Evolutionary conservation across 2,797 vertebrate species (phyloP).

Genomic region (Emydoidea blandingii): DNA sequence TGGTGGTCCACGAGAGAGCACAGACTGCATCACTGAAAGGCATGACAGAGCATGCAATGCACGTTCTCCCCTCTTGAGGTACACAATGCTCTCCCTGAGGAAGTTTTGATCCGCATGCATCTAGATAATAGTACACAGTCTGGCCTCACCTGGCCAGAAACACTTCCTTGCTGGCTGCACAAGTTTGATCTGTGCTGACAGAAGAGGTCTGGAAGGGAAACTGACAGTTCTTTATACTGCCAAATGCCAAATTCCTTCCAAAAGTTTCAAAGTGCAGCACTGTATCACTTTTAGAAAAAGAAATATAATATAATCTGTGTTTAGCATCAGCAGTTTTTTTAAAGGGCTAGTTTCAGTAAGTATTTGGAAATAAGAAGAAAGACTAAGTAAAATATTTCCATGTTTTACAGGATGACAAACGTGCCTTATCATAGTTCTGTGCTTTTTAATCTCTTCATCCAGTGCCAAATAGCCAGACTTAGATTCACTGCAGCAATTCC

Average conservation of each 20-base stretch:
- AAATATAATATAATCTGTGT: not conserved
- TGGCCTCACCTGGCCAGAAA: slow-evolving; percentile 22
- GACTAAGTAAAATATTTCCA: not conserved
- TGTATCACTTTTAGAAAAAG: not conserved
- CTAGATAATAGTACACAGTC: slow-evolving; percentile 30
- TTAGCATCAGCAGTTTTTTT: not conserved
- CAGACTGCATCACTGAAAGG: not conserved
- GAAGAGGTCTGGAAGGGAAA: slow-evolving; percentile 7
- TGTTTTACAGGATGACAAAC: not conserved
- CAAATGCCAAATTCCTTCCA: slow-evolving; percentile 34
- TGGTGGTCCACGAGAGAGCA: not conserved
- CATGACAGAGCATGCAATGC: not conserved
- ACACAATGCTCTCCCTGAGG: not conserved
- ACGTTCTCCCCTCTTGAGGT: not conserved
- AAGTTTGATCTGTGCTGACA: not conserved
- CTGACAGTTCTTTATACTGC: not conserved
- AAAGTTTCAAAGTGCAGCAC: slow-evolving; percentile 1
- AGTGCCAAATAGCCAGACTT: not conserved
- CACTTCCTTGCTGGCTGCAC: not conserved
- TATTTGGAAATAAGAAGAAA: not conserved
- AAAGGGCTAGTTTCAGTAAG: not conserved
- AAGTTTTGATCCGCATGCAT: not conserved
- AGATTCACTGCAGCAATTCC: slow-evolving; percentile 12
- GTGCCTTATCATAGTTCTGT: not conserved
- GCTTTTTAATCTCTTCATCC: not conserved